Evolutionary conservation across 2,113 vertebrate species (phyloP).

Genomic region (Lates calcarifer): DNA sequence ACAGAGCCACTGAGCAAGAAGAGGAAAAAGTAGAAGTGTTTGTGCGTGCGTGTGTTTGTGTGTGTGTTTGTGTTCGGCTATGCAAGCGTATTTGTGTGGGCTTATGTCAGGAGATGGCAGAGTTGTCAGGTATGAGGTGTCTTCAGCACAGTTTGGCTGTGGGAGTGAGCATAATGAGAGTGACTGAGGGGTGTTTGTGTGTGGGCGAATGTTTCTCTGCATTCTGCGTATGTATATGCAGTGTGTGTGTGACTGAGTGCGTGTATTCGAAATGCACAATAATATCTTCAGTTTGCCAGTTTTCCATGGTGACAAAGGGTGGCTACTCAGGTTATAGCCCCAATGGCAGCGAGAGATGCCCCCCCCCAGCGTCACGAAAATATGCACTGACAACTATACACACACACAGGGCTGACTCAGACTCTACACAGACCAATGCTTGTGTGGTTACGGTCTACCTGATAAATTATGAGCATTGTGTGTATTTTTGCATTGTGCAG

Average conservation of each 20-base stretch:
- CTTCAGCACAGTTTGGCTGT: conserved; percentile 77
- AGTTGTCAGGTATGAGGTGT: conserved; percentile 81
- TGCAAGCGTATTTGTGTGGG: conserved; percentile 63
- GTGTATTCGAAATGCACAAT: conserved; percentile 54
- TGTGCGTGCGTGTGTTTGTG: conserved; percentile 17
- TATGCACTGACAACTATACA: conserved; percentile 28
- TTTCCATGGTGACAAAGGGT: conserved; percentile 46
- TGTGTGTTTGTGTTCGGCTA: conserved; percentile 32
- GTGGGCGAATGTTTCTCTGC: conserved; percentile 75
- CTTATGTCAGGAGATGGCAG: conserved; percentile 72
- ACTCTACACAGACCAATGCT: conserved; percentile 8
- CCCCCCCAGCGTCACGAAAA: conserved; percentile 35
- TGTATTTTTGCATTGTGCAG: conserved; percentile 53
- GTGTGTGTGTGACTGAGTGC: not conserved
- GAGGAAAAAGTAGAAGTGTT: conserved; percentile 16
- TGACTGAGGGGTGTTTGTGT: conserved; percentile 74
- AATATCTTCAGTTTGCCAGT: conserved; percentile 52
- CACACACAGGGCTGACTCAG: conserved; percentile 49
- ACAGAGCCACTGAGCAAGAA: conserved; percentile 60
- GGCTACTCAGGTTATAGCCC: conserved; percentile 59
- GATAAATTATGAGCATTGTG: conserved; percentile 51
- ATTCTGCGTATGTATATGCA: conserved; percentile 54
- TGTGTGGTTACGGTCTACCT: conserved; percentile 42
- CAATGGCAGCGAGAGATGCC: conserved; percentile 44
- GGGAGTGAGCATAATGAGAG: conserved; percentile 80